These are phyloP conservation scores for Heliconius sara DNA, from an alignment of 2,888 invertebrate genomes.

Conservation along the genomic window DNA sequence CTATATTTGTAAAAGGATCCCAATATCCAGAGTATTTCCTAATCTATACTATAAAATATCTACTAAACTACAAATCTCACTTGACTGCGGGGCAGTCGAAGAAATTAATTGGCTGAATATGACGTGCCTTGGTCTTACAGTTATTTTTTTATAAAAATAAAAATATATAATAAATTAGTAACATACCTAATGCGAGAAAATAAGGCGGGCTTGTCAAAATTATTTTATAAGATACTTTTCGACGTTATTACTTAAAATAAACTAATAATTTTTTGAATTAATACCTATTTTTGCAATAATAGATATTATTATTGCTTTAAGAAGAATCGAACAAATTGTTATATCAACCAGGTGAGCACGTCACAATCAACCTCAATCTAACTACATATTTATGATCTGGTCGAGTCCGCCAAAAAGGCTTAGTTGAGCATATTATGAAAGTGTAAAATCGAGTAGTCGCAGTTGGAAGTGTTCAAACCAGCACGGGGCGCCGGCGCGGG, in stretches of 20 bases:
- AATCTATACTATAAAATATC: slow-evolving; percentile 42
- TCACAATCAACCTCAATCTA: slow-evolving; percentile 35
- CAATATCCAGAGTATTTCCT: slow-evolving; percentile 29
- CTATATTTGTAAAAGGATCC: slow-evolving; percentile 30
- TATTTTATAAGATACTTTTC: neutral
- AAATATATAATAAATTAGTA: neutral
- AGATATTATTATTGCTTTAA: neutral
- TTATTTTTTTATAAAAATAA: neutral
- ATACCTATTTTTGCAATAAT: no score
- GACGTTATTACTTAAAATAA: neutral
- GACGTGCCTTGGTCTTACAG: slow-evolving; percentile 10
- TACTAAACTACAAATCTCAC: slow-evolving; percentile 67
- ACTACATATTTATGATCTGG: slow-evolving; percentile 46
- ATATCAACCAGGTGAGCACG: neutral
- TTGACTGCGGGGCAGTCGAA: slow-evolving; percentile 60
- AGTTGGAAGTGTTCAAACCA: slow-evolving; percentile 62
- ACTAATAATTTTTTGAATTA: no score
- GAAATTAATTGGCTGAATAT: slow-evolving; percentile 44
- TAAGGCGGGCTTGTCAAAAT: slow-evolving; percentile 4
- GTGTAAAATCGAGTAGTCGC: slow-evolving; percentile 46
- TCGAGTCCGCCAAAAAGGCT: slow-evolving; percentile 47
- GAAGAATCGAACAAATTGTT: neutral
- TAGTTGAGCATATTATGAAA: slow-evolving; percentile 59
- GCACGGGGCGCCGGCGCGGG: slow-evolving; percentile 74
- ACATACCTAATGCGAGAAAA: neutral